These are phyloP conservation scores for Ochotona princeps DNA, from an alignment of 2,113 vertebrate species.

Conservation along the genomic window DNA sequence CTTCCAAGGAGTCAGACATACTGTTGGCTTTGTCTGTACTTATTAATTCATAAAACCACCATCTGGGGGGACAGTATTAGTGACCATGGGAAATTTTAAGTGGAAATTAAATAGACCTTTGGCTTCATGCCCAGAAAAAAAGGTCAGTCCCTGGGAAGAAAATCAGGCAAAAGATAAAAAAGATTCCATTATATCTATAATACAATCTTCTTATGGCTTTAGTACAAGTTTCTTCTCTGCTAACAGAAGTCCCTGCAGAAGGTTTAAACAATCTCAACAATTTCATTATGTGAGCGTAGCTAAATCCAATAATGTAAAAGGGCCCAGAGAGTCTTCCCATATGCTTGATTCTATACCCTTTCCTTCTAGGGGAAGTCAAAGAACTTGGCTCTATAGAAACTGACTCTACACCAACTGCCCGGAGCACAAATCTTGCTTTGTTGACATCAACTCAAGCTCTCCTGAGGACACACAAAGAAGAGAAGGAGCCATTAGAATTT, in stretches of 20 bases:
- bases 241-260: constrained; percentile 82
- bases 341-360: constrained; percentile 68
- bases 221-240: constrained; percentile 77
- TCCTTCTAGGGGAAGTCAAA: constrained; percentile 72
- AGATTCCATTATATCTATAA: constrained; percentile 80
- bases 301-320: constrained; percentile 80
- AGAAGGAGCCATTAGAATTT: constrained; percentile 77
- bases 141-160: constrained; percentile 71
- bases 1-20: constrained; percentile 55
- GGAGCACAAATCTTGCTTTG: constrained; percentile 78
- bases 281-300: constrained; percentile 80
- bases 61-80: constrained; percentile 23
- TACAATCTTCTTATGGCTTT: constrained; percentile 80
- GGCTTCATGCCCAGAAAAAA: constrained; percentile 74
- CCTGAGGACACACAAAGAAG: constrained; percentile 74
- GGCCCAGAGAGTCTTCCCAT: constrained; percentile 74
- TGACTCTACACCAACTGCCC: constrained; percentile 56
- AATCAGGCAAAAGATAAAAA: constrained; percentile 77
- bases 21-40: constrained; percentile 63
- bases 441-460: constrained; percentile 73
- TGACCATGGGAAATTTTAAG: constrained; percentile 74
- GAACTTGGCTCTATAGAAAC: constrained; percentile 72
- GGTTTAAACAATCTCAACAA: constrained; percentile 81
- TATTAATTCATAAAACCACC: constrained; percentile 72
- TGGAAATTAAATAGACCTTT: constrained; percentile 79